Base-by-base conservation (phyloP, 1,140 invertebrate genomes). In the Parapsyche elsis region DNA sequence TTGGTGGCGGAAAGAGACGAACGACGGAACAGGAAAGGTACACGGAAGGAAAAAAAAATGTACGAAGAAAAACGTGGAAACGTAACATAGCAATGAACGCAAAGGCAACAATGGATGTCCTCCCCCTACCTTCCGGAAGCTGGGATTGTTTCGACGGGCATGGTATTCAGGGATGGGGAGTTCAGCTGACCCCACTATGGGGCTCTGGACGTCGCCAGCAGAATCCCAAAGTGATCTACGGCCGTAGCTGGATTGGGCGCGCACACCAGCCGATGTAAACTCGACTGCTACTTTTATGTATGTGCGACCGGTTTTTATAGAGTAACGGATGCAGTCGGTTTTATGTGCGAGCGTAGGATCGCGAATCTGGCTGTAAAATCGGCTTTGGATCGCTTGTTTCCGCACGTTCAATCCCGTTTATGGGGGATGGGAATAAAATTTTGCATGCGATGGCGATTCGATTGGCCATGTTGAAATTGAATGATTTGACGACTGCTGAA, bases 141-240 rank as follows among this genome's bases (percentile, higher is more conserved):
- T 71, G 80, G 73, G 78, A 81, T 79, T 81, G 61, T 81, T 81
- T 79, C 70, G 81, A 16, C 64, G 5, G 64, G 7, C 12, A 30
- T 38, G 9, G 70, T 14, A 38, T n/a, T n/a, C n/a, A n/a, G 24
- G 70, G 70, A 26, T 9, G 70, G 26, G n/a, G n/a, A n/a, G n/a
- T n/a, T n/a, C 70, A 12, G n/a, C 21, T 30, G 26, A 71, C n/a
- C 9, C 21, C 5, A 5, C 30, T 30, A 26, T 16, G 26, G 70
- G 70, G 24, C 7, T 16, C 44, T 9, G 38, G 24, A 74, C 14
- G 81, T 30, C 53, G 67, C 23, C 53, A 76, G 73, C 71, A 81
- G 53, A 67, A 78, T 78, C 59, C 24, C 73, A 38, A 79, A 79
- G 64, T 80, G 81, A 82, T 82, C 73, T 82, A 82, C 78, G 75